Base-by-base conservation (phyloP, 2,797 vertebrate genomes). In the Melanotaenia nigrans region DNA sequence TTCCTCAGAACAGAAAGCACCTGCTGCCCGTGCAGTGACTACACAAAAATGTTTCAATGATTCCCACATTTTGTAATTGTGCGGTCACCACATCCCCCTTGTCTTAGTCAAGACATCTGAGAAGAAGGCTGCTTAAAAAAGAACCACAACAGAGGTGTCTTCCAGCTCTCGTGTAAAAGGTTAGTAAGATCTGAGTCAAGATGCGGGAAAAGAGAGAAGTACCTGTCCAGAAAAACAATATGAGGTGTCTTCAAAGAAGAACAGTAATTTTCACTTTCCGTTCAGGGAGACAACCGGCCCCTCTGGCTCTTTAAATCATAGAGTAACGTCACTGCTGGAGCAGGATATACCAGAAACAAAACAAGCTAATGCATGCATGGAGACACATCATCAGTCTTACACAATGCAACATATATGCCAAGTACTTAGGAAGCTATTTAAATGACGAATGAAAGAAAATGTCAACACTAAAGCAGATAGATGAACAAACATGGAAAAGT, bases 181-280 rank as follows among this genome's bases (percentile, higher is more conserved):
- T 62, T 67, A 14, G 67, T 75, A 73, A 88, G 68, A 30, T 2
- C 45, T 85, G 85, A 92, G 85, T 92, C 92, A 93, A 8, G 1
- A 66, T 54, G 70, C 12, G 67, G 74, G 68, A 86, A 83, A 82
- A 68, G 56, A 80, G 72, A 75, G 66, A 59, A 71, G 53, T 82
- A 85, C 85, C 85, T 89, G 87, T 45, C 57, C 30, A 63, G 80
- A 64, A 82, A 84, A 82, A 85, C 88, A 90, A 82, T 76, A 79
- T 36, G 80, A 85, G 70, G 13, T 3, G 47, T 82, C 79, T 84
- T 82, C 77, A 77, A 70, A 78, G 65, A 7, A 85, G 65, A 61
- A 83, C 61, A 65, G 87, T 84, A 82, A 85, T 89, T 90, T 90
- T 92, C 89, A 90, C 89, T 90, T 90, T 90, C 82, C 71, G 61